Conservation (phyloP, 2,888 invertebrate species). For the Meghimatium bilineatum region DNA sequence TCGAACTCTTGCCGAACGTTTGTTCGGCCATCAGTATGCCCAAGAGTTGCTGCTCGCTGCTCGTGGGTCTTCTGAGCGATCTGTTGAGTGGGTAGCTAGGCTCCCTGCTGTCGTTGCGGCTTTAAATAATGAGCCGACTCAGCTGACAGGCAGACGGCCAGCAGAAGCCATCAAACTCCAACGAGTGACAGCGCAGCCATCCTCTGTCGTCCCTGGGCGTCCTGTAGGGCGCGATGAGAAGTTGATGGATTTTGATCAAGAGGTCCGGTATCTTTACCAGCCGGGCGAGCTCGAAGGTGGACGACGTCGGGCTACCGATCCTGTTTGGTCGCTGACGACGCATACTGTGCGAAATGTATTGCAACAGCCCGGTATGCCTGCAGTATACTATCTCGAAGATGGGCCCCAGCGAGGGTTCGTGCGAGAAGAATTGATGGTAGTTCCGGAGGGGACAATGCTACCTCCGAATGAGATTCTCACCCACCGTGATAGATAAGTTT, state of each 20-base stretch:
- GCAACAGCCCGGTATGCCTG: not conserved
- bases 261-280: not conserved
- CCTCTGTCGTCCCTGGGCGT: not conserved
- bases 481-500: too few species aligned
- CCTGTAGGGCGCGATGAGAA: not conserved
- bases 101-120: not conserved
- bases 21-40: slow-evolving; percentile 26
- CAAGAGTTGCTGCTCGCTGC: slow-evolving; percentile 9
- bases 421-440: not conserved
- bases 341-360: not conserved
- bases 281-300: not conserved
- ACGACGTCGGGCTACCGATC: not conserved
- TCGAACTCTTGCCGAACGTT: not conserved
- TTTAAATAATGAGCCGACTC: not conserved
- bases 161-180: not conserved
- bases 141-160: not conserved
- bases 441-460: not conserved
- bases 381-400: not conserved
- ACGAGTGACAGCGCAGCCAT: not conserved
- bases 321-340: not conserved
- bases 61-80: not conserved
- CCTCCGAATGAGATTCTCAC: not conserved
- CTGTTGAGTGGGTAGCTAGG: not conserved
- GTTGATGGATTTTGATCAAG: not conserved
- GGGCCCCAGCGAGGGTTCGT: not conserved